phyloP scores from a whole-genome alignment of 2,888 invertebrate species.

The Tetropium fuscum region DNA sequence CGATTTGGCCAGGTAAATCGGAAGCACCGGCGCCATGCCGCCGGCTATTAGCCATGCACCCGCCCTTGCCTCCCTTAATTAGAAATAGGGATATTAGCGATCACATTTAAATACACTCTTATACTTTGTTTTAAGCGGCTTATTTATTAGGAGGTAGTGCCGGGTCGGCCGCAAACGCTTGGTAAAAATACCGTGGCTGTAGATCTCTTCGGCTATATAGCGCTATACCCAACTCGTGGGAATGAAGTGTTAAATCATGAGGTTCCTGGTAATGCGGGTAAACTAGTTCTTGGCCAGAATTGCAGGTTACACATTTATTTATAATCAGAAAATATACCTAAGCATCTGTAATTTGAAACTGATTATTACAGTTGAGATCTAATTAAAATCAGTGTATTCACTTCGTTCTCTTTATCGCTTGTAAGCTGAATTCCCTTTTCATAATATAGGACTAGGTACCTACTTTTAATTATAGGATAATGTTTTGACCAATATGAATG shows the following conservation, averaged over 20 bases:
- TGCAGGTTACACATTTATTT: not conserved
- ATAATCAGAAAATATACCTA: not conserved
- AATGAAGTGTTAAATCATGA: slow-evolving; percentile 8
- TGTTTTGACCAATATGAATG: no score
- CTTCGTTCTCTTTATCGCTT: no score
- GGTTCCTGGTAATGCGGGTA: slow-evolving; percentile 9
- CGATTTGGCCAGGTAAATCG: slow-evolving; percentile 61
- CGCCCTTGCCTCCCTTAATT: slow-evolving; percentile 58
- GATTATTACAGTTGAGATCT: no score
- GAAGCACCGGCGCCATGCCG: slow-evolving; percentile 61
- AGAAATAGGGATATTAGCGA: slow-evolving; percentile 55
- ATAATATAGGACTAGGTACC: no score
- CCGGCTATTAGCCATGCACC: slow-evolving; percentile 54
- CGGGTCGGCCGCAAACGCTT: slow-evolving; percentile 10
- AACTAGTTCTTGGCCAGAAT: not conserved
- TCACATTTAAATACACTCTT: slow-evolving; percentile 52
- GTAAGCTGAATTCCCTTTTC: no score
- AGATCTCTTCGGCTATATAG: slow-evolving; percentile 6
- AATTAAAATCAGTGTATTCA: no score
- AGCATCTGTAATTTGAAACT: no score
- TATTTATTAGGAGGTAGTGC: slow-evolving; percentile 43
- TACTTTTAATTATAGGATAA: no score
- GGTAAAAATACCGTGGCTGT: slow-evolving; percentile 18
- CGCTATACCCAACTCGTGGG: slow-evolving; percentile 20
- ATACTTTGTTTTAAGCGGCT: slow-evolving; percentile 46